Evolutionary conservation across 2,888 invertebrate species (phyloP), one percentile per base, ranked within the genome.

Genomic region (Orgyia antiqua): DNA sequence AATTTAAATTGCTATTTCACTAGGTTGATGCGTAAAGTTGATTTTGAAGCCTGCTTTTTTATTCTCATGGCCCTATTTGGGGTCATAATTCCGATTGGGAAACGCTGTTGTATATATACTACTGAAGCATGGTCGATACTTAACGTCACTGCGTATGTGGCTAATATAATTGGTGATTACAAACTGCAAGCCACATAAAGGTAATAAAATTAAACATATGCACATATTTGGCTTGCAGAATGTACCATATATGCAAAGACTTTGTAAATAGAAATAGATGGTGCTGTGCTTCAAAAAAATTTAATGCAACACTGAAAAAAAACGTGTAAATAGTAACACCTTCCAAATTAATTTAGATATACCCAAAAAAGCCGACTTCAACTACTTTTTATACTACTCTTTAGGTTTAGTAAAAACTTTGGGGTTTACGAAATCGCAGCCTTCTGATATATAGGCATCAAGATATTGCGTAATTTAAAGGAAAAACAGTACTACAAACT

Each of bases 241-340:
- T 52, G 42, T 49, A 38, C 42, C 43, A 41, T 55, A 42, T 52
- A 55, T 52, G 50, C 53, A 46, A 34, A 42, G 53, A 49, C 53
- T n/a, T n/a, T 46, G 46, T 55, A 36, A 36, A 42, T 28, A 15
- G 15, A 15, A n/a, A 27, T 53, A 31, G 1, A 35, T 35, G 27
- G 10, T 29, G 31, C 39, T 36, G 12, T 31, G 56, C 53, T 55
- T 53, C 5, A 32, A 42, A 28, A 21, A 29, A 39, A 24, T 11
- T 2, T 31, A 36, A 40, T 27, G 53, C 42, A 40, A 42, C 52
- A 44, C 50, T 46, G 29, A 34, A 37, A 13, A 36, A 28, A 42
- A 34, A 31, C 35, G 35, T 56, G 43, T 57, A 45, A 45, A 51
- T 56, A 52, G 50, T 38, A 26, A 27, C 37, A 51, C 40, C 23